Base-by-base conservation (phyloP, 2,113 vertebrate genomes). In the Brachirus orientalis region DNA sequence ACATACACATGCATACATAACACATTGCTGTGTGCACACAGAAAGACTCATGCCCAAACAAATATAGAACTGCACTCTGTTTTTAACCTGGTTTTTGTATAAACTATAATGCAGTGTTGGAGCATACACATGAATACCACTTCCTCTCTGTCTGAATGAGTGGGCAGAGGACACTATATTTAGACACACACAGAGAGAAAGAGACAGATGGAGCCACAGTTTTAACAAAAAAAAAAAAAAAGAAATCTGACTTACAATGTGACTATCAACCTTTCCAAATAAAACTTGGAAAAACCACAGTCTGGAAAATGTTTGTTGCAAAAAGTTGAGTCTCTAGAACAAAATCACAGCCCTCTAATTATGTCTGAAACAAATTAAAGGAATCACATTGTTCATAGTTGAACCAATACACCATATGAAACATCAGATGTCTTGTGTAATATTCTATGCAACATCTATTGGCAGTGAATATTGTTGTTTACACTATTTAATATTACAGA, bases 61-160 rank as follows among this genome's bases (percentile, higher is more conserved):
- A 36, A 13, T 14, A 19, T 44, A 53, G 8, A 48, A 20, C 0
- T 17, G n/a, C 1, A 9, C 10, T 17, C 11, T 12, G n/a, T 40
- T n/a, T 52, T 59, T n/a, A 44, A 3, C 35, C 3, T 48, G 4
- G 54, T 41, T 19, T 9, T 17, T 20, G 44, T 3, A 48, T 43
- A 45, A 80, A 67, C 51, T 55, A 40, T 46, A 41, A 61, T 40
- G 14, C 17, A 44, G 9, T 35, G 46, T 4, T 79, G 71, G 57
- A 77, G 53, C 19, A 78, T 16, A 41, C 18, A 16, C 28, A 13
- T 45, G 80, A 66, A 28, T 20, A 64, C 17, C 71, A 84, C 71
- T 90, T 92, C 89, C 90, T 83, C 66, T 79, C 52, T 63, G 53
- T 67, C 52, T 65, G 74, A 91, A 87, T 88, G 90, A 87, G 89